Evolutionary conservation across 2,888 invertebrate genomes (phyloP), one percentile per base, ranked within the genome.

Genomic region (Hedya salicella): DNA sequence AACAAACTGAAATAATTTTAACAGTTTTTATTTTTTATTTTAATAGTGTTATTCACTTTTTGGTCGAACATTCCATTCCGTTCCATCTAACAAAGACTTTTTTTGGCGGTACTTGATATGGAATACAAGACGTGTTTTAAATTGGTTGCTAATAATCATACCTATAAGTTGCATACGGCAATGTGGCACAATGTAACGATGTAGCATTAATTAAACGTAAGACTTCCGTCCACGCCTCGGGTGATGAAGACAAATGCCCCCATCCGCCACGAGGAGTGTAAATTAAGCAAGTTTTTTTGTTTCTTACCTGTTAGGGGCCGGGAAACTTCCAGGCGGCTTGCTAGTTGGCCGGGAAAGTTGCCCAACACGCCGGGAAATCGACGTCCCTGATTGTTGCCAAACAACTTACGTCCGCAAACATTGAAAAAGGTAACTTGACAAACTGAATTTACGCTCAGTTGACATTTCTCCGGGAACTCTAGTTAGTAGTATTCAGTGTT

Each of bases 211-310:
- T 59, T 59, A 59, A 48, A 59, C 48, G 19, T 48, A 54, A 40
- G 36, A 36, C 36, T 36, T 40, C 40, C 54, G 69, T 70, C 70
- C 73, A 71, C 71, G 71, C 71, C 69, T 70, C 73, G 72, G 66
- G 73, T 78, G 79, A 83, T 82, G 83, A 83, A 83, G 83, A 83
- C 78, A 71, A 77, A 83, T 59, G 59, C 36, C 36, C 70, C 68
- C 68, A 69, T 62, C 69, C 59, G 70, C 72, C 75, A 76, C 75
- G 78, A 78, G n/a, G 69, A 73, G 74, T 72, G 75, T 76, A 76
- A 75, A 78, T 76, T 73, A 74, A 69, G 71, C 61, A 61, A 75
- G 71, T 74, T 75, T 74, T n/a, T 71, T 72, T 49, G 56, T 11
- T 50, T 13, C 25, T 57, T 59, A 50, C 50, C 44, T 40, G 32